phyloP scores from a whole-genome alignment of 2,888 invertebrate species.

The Tromatobia lineatoria region DNA sequence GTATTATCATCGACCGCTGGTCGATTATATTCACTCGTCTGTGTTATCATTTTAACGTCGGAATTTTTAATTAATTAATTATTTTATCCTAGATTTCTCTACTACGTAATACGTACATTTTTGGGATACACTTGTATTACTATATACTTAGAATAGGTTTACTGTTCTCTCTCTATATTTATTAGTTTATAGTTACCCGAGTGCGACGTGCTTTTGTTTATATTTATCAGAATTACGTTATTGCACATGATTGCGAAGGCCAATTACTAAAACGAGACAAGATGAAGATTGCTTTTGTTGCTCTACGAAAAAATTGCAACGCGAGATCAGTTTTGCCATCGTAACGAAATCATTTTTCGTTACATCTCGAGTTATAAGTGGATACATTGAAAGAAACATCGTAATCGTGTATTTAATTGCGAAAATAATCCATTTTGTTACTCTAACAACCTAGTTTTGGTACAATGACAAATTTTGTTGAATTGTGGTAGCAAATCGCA shows the following conservation, averaged over 20 bases:
- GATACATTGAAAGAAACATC: too few species aligned
- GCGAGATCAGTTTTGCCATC: too few species aligned
- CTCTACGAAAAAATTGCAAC: too few species aligned
- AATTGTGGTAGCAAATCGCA: too few species aligned
- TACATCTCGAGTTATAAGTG: too few species aligned
- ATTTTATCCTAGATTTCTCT: slow-evolving; percentile 38
- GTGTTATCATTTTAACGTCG: slow-evolving; percentile 18
- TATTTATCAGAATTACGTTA: background rate
- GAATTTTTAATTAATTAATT: slow-evolving; percentile 18
- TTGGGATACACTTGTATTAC: slow-evolving; percentile 38
- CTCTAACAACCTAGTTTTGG: too few species aligned
- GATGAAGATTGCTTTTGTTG: too few species aligned
- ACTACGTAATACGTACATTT: slow-evolving; percentile 43
- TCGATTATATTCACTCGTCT: slow-evolving; percentile 6
- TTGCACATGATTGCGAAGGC: background rate
- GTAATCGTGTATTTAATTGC: too few species aligned
- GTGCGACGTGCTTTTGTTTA: slow-evolving; percentile 47
- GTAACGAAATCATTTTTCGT: too few species aligned
- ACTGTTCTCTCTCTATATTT: slow-evolving; percentile 61
- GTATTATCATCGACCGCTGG: slow-evolving; percentile 67
- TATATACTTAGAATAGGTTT: slow-evolving; percentile 59
- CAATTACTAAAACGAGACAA: background rate
- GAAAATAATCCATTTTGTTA: too few species aligned
- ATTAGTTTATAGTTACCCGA: slow-evolving; percentile 59
- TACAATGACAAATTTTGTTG: too few species aligned